phyloP scores from a whole-genome alignment of 1,140 invertebrate genomes.

The Drosophila kohkoa region DNA sequence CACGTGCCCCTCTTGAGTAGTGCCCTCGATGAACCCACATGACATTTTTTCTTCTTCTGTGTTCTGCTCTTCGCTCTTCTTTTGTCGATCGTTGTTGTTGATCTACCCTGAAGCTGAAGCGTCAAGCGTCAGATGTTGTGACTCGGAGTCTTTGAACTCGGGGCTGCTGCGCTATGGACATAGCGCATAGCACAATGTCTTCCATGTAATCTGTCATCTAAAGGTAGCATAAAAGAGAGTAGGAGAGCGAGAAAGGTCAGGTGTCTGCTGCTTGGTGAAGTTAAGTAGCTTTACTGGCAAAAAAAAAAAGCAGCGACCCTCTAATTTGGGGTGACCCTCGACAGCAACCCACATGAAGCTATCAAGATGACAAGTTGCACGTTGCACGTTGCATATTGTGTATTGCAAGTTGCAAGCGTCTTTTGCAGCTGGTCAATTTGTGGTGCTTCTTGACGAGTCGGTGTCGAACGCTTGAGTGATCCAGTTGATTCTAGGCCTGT shows the following conservation, averaged over 20 bases:
- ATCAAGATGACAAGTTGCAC: conserved; percentile 67
- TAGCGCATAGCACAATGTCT: not conserved
- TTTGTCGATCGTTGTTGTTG: not conserved
- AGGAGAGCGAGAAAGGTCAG: not conserved
- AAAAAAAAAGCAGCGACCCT: conserved; percentile 1
- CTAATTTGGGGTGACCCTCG: not conserved
- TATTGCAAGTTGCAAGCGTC: conserved; percentile 15
- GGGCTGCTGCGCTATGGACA: not conserved
- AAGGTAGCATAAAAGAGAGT: not conserved
- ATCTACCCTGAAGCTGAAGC: not conserved
- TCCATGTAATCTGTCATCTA: not conserved
- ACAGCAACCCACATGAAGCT: conserved; percentile 48
- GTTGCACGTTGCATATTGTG: conserved; percentile 1
- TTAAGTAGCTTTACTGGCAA: conserved; percentile 14
- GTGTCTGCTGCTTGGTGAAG: not conserved
- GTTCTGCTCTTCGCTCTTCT: not conserved
- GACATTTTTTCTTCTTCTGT: conserved; percentile 52
- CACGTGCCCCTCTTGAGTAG: conserved; percentile 61
- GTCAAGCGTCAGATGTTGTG: conserved; percentile 22
- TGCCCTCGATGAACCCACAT: conserved; percentile 62
- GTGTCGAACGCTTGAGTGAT: conserved; percentile 58
- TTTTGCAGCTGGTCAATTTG: conserved; percentile 45
- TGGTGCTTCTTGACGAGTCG: conserved; percentile 25
- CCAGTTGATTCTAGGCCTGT: conserved; percentile 60
- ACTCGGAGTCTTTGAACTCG: conserved; percentile 9